phyloP scores from a whole-genome alignment of 1,140 invertebrate species.

The Sycophaga agraensis region DNA sequence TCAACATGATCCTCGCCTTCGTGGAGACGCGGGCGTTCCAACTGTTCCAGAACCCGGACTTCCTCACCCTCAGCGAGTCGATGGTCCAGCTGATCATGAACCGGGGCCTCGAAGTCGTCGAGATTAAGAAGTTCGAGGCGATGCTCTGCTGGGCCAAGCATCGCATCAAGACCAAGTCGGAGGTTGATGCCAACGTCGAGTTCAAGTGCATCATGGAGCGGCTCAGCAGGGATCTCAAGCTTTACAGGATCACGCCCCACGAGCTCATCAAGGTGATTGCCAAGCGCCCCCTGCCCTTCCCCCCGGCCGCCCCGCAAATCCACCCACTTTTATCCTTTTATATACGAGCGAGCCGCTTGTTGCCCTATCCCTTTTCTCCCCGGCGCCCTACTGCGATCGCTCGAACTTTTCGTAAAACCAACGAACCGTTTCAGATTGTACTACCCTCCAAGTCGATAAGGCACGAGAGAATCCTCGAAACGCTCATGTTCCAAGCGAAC shows the following conservation, averaged over 20 bases:
- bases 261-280: conserved; percentile 80
- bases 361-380: too few species aligned
- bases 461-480: conserved; percentile 89
- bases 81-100: conserved; percentile 96
- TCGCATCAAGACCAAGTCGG: conserved; percentile 73
- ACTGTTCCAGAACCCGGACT: conserved; percentile 81
- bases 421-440: conserved; percentile 66
- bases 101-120: conserved; percentile 79
- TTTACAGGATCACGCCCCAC: conserved; percentile 88
- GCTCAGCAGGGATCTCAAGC: conserved; percentile 82
- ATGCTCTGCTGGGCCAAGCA: conserved; percentile 88
- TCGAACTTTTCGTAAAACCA: too few species aligned
- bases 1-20: conserved; percentile 92
- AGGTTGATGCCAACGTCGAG: conserved; percentile 82
- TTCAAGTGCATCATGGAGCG: conserved; percentile 91
- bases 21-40: conserved; percentile 82
- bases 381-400: too few species aligned
- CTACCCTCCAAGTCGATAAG: conserved; percentile 90
- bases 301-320: too few species aligned
- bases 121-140: conserved; percentile 91
- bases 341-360: too few species aligned
- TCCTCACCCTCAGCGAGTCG: conserved; percentile 84
- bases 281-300: too few species aligned
- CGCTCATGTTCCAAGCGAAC: conserved; percentile 90
- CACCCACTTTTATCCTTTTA: too few species aligned